phyloP scores from a whole-genome alignment of 2,113 vertebrate species.

The Hucho hucho region DNA sequence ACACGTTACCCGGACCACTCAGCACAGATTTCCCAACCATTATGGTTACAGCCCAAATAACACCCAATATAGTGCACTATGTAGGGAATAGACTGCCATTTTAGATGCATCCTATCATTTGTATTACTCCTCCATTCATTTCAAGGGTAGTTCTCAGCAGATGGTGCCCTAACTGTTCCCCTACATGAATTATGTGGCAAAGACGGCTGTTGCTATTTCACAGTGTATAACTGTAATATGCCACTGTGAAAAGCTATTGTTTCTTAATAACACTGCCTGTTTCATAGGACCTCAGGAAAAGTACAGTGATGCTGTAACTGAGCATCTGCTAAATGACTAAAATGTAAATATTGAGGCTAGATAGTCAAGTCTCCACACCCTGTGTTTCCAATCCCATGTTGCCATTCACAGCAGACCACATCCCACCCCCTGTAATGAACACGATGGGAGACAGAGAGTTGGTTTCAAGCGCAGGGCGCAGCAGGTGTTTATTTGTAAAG shows the following conservation, averaged over 20 bases:
- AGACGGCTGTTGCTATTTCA: neutral
- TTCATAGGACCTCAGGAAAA: neutral
- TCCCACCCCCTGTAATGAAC: constrained; percentile 17
- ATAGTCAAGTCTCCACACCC: neutral
- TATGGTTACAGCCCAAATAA: neutral
- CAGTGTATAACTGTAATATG: constrained; percentile 8
- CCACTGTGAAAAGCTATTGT: neutral
- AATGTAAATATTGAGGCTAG: neutral
- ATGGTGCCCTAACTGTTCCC: neutral
- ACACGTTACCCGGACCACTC: neutral
- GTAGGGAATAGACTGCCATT: too few relatives aligned
- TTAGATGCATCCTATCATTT: neutral
- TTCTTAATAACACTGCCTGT: neutral
- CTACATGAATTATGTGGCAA: neutral
- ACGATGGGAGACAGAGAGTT: too few relatives aligned
- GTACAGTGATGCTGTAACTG: too few relatives aligned
- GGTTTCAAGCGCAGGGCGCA: too few relatives aligned
- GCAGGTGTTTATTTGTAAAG: too few relatives aligned
- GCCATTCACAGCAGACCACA: too few relatives aligned
- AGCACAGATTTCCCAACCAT: neutral
- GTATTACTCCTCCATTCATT: neutral
- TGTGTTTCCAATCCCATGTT: constrained; percentile 1
- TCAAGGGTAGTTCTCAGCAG: neutral
- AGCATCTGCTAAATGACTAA: neutral
- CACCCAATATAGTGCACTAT: too few relatives aligned